Conservation (phyloP, 2,113 vertebrate genomes). For the Nesogale talazaci region DNA sequence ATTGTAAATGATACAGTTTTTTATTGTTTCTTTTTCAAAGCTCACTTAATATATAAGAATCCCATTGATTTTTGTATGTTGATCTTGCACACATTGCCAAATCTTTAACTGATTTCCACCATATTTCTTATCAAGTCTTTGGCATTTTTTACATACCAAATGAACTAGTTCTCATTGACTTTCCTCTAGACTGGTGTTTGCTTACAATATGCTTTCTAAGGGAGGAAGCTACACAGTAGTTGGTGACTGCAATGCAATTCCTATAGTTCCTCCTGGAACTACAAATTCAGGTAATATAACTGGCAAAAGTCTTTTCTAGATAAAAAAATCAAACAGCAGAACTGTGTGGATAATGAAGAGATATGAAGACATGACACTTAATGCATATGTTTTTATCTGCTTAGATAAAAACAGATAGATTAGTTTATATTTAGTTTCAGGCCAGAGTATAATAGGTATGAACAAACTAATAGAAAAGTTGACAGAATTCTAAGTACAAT, state of each 20-base stretch:
- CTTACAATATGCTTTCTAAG: background rate
- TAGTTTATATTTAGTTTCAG: conserved; percentile 45
- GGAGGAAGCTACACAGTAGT: background rate
- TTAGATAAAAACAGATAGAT: conserved; percentile 32
- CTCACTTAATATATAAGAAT: no score
- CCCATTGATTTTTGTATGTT: no score
- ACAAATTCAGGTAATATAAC: background rate
- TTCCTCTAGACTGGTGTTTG: background rate
- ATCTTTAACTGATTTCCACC: no score
- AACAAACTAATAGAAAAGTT: conserved; percentile 19
- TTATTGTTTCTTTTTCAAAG: no score
- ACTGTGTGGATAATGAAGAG: background rate
- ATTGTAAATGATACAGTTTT: no score
- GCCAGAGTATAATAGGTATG: background rate
- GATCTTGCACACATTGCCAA: no score
- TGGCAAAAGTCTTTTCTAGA: background rate
- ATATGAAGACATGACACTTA: background rate
- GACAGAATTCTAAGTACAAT: background rate
- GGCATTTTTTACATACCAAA: no score
- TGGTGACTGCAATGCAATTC: background rate
- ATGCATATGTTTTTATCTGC: background rate
- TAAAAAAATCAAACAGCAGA: conserved; percentile 22
- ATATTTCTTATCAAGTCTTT: no score
- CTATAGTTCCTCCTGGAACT: background rate
- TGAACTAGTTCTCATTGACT: background rate